Evolutionary conservation across 2,113 vertebrate species (phyloP), one percentile per base, ranked within the genome.

Genomic region (Mustela nigripes): DNA sequence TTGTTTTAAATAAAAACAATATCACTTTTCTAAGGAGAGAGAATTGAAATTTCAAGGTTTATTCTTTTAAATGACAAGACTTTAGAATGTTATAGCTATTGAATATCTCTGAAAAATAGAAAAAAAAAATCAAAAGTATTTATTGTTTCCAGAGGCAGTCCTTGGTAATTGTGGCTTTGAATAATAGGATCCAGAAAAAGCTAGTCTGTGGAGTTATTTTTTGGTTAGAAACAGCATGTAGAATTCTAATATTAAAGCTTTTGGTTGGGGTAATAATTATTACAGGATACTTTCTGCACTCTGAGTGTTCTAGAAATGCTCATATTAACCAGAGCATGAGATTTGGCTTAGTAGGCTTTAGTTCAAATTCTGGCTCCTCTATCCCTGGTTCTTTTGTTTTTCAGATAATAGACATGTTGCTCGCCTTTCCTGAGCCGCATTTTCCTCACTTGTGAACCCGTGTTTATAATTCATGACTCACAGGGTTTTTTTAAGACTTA

Each of bases 81-180:
- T 91, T 84, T 88, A 78, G n/a, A 94, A 86, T 73, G 5, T 89
- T 92, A 39, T 4, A 91, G 65, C 24, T 92, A 36, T 80, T 76
- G 42, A 87, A 33, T 94, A 50, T 91, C 74, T 92, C 28, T 96
- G 73, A 90, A 76, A 89, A 95, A 78, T 21, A 67, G 33, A 58
- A 89, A 63, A 89, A 48, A 26, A 95, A 88, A 67, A 79, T 80
- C 28, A 87, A 71, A 96, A 82, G 18, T 65, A 42, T 92, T 82
- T 89, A 89, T 69, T 95, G 31, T 96, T 97, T 95, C 33, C 73
- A 94, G 85, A 97, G 97, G 81, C 56, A 73, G 60, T 67, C 3
- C 28, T 78, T 97, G 39, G 22, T 53, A 88, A 71, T 93, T 80
- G 31, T 62, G 42, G 39, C 58, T 97, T 87, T 84, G 50, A 91